phyloP scores from a whole-genome alignment of 2,888 invertebrate genomes.

The Hermaeophaga mercurialis region DNA sequence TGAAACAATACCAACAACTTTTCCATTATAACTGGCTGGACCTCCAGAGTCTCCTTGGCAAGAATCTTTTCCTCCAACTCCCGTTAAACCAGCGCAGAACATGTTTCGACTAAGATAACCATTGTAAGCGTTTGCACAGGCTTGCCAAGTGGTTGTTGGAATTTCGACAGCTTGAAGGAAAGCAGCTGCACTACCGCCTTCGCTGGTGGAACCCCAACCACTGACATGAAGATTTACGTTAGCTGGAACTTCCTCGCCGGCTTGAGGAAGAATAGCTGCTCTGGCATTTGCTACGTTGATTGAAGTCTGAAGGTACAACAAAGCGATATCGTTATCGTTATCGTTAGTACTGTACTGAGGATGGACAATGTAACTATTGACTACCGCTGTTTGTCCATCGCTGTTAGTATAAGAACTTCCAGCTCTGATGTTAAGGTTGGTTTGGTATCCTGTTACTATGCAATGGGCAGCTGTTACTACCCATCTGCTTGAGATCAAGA shows the following conservation, averaged over 20 bases:
- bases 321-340: slow-evolving; percentile 3
- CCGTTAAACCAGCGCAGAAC: slow-evolving; percentile 64
- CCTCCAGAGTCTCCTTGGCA: slow-evolving; percentile 46
- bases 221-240: background rate
- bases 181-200: background rate
- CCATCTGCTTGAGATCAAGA: slow-evolving; percentile 23
- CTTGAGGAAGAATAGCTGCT: background rate
- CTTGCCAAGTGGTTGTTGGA: background rate
- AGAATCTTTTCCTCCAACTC: slow-evolving; percentile 55
- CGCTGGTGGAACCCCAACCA: slow-evolving; percentile 15
- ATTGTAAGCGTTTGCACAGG: slow-evolving; percentile 2
- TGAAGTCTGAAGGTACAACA: background rate
- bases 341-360: background rate
- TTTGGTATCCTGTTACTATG: background rate
- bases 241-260: background rate
- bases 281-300: background rate
- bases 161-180: slow-evolving; percentile 6
- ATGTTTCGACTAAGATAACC: slow-evolving; percentile 55
- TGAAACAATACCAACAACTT: slow-evolving; percentile 42
- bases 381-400: slow-evolving; percentile 1
- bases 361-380: background rate
- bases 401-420: background rate
- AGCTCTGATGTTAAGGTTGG: slow-evolving; percentile 8
- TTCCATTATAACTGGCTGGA: slow-evolving; percentile 36
- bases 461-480: slow-evolving; percentile 25